Conservation (phyloP, 2,113 vertebrate genomes). For the Myrmecobius fasciatus region DNA sequence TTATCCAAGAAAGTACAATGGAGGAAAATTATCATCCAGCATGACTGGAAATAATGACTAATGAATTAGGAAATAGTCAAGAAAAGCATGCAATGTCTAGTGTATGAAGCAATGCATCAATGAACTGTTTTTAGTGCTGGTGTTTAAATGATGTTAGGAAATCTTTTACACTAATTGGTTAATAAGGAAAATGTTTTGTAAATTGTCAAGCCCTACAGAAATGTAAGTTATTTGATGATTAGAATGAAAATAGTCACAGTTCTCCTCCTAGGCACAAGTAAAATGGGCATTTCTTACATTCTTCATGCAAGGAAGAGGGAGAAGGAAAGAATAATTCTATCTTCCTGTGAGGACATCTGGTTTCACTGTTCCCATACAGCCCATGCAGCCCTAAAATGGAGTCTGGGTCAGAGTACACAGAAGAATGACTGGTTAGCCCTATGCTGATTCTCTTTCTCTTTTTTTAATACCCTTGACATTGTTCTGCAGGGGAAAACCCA, state of each 20-base stretch:
- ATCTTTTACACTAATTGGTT: constrained; percentile 11
- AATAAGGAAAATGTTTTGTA: not conserved
- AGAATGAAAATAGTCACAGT: constrained; percentile 58
- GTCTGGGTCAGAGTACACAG: not conserved
- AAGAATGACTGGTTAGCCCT: not conserved
- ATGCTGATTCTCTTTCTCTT: not conserved
- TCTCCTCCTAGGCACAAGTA: constrained; percentile 61
- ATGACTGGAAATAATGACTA: not conserved
- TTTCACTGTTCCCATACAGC: not conserved
- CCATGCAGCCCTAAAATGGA: not conserved
- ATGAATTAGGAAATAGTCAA: not conserved
- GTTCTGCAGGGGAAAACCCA: not conserved
- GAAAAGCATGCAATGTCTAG: not conserved
- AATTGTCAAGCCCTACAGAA: not conserved
- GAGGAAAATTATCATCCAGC: not conserved
- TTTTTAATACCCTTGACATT: not conserved
- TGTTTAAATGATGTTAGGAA: constrained; percentile 30
- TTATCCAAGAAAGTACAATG: constrained; percentile 19
- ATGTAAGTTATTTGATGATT: not conserved
- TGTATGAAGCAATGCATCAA: not conserved
- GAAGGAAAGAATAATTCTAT: constrained; percentile 6
- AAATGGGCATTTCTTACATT: constrained; percentile 17
- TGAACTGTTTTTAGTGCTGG: constrained; percentile 39
- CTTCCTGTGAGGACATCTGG: not conserved
- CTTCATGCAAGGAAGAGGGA: not conserved